Evolutionary conservation across 2,888 invertebrate genomes (phyloP).

Genomic region (Empis livida): DNA sequence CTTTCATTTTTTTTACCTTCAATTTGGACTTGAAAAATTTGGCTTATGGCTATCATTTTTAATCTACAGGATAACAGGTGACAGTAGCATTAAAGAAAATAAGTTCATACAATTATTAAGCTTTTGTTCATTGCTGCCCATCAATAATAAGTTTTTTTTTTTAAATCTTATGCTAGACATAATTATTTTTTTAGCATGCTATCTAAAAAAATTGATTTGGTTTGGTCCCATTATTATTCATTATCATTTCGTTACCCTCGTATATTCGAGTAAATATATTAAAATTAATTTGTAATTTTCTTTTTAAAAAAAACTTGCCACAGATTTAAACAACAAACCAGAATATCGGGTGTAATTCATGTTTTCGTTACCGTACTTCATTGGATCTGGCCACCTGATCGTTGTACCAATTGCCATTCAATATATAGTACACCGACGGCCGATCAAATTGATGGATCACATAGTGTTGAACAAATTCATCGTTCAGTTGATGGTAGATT

Average conservation of each 20-base stretch:
- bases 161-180: too few species aligned
- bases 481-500: constrained; percentile 64
- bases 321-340: constrained; percentile 76
- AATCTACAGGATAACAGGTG: too few species aligned
- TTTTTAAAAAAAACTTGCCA: constrained; percentile 1
- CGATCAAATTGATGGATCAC: constrained; percentile 29
- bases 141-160: too few species aligned
- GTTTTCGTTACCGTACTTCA: constrained; percentile 53
- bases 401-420: constrained; percentile 44
- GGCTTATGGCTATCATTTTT: too few species aligned
- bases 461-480: constrained; percentile 52
- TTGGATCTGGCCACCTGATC: constrained; percentile 66
- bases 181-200: constrained; percentile 7
- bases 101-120: too few species aligned
- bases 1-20: too few species aligned
- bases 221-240: constrained; percentile 1
- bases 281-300: not conserved
- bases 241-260: not conserved
- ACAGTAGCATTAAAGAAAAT: too few species aligned
- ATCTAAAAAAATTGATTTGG: constrained; percentile 7
- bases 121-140: too few species aligned
- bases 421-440: constrained; percentile 33
- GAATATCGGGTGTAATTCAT: constrained; percentile 81
- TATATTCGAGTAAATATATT: not conserved
- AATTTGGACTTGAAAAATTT: too few species aligned